These are phyloP conservation scores for Ictalurus punctatus DNA, from an alignment of 2,113 vertebrate genomes.

Conservation along the genomic window DNA sequence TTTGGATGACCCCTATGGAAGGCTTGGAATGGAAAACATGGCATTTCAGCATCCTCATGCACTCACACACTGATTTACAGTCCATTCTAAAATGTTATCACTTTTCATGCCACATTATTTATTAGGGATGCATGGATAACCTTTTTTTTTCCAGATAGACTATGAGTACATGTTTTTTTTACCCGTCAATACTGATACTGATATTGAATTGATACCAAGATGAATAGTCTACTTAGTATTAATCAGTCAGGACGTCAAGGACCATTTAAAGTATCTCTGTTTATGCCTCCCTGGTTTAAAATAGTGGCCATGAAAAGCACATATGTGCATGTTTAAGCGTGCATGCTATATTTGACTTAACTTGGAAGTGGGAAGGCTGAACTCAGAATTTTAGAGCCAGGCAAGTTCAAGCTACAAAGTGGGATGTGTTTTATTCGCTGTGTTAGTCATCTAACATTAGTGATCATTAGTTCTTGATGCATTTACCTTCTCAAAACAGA, in stretches of 20 bases:
- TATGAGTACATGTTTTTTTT: not conserved
- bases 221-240: not conserved
- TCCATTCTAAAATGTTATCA: not conserved
- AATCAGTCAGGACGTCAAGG: not conserved
- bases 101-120: not conserved
- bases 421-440: no score
- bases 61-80: not conserved
- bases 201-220: not conserved
- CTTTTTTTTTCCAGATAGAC: not conserved
- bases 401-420: no score
- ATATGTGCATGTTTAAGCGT: not conserved
- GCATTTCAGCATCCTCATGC: not conserved
- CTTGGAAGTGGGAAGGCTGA: not conserved
- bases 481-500: no score
- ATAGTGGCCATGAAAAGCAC: not conserved
- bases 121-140: not conserved
- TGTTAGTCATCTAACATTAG: no score
- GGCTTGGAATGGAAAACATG: not conserved
- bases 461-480: no score
- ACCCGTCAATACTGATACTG: not conserved
- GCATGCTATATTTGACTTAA: not conserved
- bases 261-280: not conserved
- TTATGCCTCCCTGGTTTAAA: not conserved
- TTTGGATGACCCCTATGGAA: not conserved
- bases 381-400: no score